Evolutionary conservation across 2,797 vertebrate species (phyloP), one percentile per base, ranked within the genome.

Genomic region (Amblyopsis hoosieri): DNA sequence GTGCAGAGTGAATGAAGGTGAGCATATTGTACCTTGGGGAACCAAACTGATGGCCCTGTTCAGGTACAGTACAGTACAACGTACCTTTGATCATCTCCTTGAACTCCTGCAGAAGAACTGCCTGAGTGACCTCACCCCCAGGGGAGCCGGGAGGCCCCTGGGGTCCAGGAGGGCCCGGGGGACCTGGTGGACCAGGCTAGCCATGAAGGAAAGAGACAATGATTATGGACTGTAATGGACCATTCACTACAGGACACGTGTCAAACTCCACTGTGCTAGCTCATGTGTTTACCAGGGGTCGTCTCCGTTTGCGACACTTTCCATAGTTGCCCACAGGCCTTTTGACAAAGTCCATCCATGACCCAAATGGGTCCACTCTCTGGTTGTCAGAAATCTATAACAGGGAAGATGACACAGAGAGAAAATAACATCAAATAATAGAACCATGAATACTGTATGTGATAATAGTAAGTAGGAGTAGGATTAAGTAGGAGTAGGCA

Each of bases 291-390:
- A 98, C 97, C 92, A 90, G 74, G 60, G 93, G 92, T 75, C 94
- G 93, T 85, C 96, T 97, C 82, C 94, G 93, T 61, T 92, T 95
- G 49, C 93, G 93, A 89, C 97, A 98, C 67, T 93, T 95, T 87
- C 87, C 85, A 48, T 78, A 87, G 78, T 82, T 93, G 1, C 93
- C 94, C 1, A 95, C 94, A 0, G 94, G 94, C 75, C 96, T 89
- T 76, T 96, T 95, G 54, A 98, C 93, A 69, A 99, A 99, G 87
- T 94, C 95, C 88, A 99, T 94, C 97, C 96, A 99, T 7, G 97
- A 98, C 54, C 85, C 89, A 46, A 94, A 90, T 0, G 97, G 96
- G 60, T 98, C 96, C 6, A 97, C 92, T 80, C 94, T 76, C 66
- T 93, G 94, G 13, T 91, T 74, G 54, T 95, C 94, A 1, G 89